Evolutionary conservation across 2,888 invertebrate genomes (phyloP).

Genomic region (Caenorhabditis sp.): DNA sequence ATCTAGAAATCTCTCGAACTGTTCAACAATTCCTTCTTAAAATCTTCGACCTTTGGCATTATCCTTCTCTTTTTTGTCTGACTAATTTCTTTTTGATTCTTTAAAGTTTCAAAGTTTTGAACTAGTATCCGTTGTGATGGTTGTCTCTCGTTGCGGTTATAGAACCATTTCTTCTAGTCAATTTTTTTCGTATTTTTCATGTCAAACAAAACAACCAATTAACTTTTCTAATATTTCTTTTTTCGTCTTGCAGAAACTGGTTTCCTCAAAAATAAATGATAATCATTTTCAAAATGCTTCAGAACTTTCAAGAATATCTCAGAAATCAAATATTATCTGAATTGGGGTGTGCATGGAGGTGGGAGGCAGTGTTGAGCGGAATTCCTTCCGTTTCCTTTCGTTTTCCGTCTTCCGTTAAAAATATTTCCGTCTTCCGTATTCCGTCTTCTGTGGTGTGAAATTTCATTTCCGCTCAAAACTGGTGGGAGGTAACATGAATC

Average conservation of each 20-base stretch:
- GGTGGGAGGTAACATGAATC: too few species aligned
- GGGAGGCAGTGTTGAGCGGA: too few species aligned
- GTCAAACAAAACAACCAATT: not conserved
- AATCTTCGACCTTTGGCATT: not conserved
- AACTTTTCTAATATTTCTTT: not conserved
- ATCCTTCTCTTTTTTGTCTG: not conserved
- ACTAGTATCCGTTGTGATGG: conserved; percentile 44
- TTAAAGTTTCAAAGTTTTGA: not conserved
- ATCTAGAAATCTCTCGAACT: not conserved
- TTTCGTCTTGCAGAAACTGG: not conserved
- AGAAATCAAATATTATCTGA: too few species aligned
- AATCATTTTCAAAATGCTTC: too few species aligned
- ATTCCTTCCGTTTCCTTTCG: too few species aligned
- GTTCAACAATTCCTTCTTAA: not conserved
- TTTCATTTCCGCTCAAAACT: too few species aligned
- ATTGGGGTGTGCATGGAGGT: too few species aligned
- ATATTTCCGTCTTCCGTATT: too few species aligned
- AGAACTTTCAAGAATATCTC: too few species aligned
- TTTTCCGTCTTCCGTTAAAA: too few species aligned
- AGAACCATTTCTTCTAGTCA: conserved; percentile 42
- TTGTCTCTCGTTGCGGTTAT: conserved; percentile 34
- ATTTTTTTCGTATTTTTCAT: not conserved
- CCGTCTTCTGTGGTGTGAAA: too few species aligned
- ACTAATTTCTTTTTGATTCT: not conserved
- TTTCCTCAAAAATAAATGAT: too few species aligned